phyloP scores from a whole-genome alignment of 2,113 vertebrate species.

The Phyllopteryx taeniolatus region DNA sequence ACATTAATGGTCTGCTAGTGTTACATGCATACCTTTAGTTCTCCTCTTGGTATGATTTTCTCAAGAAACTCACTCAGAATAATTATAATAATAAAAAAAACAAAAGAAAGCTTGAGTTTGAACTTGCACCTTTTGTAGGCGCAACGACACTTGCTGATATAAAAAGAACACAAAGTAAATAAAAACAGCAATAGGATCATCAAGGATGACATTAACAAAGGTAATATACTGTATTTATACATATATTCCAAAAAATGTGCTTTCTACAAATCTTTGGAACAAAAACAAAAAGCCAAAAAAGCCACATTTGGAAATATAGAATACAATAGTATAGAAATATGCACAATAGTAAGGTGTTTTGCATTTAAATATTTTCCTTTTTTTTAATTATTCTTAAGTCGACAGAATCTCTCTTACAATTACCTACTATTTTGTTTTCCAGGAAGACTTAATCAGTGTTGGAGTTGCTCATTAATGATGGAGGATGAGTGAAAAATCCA shows the following conservation, averaged over 20 bases:
- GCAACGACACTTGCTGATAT: constrained; percentile 40
- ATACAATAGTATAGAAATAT: constrained; percentile 71
- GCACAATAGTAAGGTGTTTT: constrained; percentile 68
- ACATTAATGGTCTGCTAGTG: constrained; percentile 33
- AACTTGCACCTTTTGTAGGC: constrained; percentile 43
- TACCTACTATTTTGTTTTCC: constrained; percentile 48
- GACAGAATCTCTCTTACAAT: constrained; percentile 53
- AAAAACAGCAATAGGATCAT: constrained; percentile 54
- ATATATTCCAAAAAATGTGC: constrained; percentile 68
- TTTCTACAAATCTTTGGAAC: constrained; percentile 76
- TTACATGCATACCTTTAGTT: constrained; percentile 40
- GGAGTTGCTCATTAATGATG: constrained; percentile 57
- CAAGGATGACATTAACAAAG: constrained; percentile 57
- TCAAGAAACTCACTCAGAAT: constrained; percentile 21
- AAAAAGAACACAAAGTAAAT: constrained; percentile 37
- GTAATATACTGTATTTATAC: constrained; percentile 63
- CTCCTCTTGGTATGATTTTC: constrained; percentile 15
- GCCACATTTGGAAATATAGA: constrained; percentile 67
- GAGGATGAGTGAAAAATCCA: constrained; percentile 43
- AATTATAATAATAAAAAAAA: constrained; percentile 2
- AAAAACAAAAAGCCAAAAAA: constrained; percentile 66
- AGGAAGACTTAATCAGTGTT: constrained; percentile 70
- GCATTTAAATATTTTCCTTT: constrained; percentile 66
- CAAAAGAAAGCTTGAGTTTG: constrained; percentile 23
- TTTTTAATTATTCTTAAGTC: constrained; percentile 24